phyloP scores from a whole-genome alignment of 2,113 vertebrate genomes.

The Castor canadensis region DNA sequence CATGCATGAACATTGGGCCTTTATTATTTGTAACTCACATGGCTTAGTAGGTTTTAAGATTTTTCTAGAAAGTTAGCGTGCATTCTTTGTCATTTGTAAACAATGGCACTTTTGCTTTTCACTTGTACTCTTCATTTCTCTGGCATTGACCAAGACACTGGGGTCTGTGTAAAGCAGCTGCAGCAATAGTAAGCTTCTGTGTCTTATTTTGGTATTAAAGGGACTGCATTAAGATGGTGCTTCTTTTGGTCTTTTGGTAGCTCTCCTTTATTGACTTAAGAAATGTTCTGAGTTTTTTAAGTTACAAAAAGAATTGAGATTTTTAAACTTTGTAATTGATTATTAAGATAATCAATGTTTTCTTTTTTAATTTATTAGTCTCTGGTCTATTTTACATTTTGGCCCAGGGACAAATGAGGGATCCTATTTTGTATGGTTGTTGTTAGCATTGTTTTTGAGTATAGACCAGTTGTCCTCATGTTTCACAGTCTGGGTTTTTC shows the following conservation, averaged over 20 bases:
- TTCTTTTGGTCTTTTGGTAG: neutral
- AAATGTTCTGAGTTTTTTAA: neutral
- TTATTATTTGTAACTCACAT: neutral
- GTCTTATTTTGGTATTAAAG: neutral
- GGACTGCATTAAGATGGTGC: neutral
- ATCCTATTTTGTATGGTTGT: neutral
- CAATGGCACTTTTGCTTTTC: neutral
- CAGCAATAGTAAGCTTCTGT: neutral
- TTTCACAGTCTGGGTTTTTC: neutral
- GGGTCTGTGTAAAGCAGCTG: neutral
- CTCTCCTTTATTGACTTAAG: neutral
- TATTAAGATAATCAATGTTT: neutral
- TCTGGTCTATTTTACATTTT: neutral
- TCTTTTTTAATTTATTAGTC: neutral
- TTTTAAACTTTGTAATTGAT: neutral
- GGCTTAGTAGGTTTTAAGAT: neutral
- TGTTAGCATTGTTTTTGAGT: neutral
- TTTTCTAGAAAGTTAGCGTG: conserved; percentile 1
- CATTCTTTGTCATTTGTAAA: neutral
- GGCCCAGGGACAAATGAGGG: neutral
- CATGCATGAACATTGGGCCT: neutral
- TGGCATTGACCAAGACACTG: neutral
- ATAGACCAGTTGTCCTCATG: neutral
- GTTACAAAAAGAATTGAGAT: neutral
- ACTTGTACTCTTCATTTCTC: neutral